Percentiles rank a stretch among this genome's conserved stretches.
These are phyloP conservation scores for Didymodactylos carnosus DNA, from an alignment of 2,888 invertebrate genomes.

Conservation along the genomic window DNA sequence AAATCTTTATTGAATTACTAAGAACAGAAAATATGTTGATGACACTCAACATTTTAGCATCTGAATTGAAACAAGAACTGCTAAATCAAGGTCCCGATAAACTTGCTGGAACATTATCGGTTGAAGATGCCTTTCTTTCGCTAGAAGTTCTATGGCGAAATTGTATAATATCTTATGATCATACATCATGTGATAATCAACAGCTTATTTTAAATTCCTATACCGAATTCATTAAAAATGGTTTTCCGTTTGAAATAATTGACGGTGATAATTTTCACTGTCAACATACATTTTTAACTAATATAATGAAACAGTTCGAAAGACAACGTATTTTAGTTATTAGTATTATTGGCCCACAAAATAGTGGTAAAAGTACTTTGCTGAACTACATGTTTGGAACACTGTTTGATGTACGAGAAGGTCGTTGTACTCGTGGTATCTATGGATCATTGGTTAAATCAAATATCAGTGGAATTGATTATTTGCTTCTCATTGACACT, in stretches of 20 bases:
- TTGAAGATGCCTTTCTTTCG: no score
- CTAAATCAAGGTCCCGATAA: not conserved
- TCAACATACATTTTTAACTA: not conserved
- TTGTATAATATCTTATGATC: no score
- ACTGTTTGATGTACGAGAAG: not conserved
- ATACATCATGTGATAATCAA: no score
- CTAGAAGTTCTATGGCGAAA: no score
- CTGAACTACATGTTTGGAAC: not conserved
- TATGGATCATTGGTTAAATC: not conserved
- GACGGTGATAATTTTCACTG: not conserved
- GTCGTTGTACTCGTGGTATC: not conserved
- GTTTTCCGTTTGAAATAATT: not conserved
- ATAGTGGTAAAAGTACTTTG: conserved; percentile 61
- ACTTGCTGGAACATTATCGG: no score
- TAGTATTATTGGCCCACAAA: conserved; percentile 79
- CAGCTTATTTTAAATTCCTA: no score
- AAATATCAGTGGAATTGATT: not conserved
- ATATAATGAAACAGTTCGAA: not conserved
- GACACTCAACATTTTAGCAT: not conserved
- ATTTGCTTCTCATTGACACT: not conserved
- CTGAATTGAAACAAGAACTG: no score
- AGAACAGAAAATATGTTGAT: not conserved
- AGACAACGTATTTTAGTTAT: not conserved
- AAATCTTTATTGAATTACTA: not conserved
- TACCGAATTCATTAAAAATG: not conserved